Percentiles rank a stretch among this genome's conserved stretches.
phyloP scores from a whole-genome alignment of 2,797 vertebrate species.

The Danio albolineatus region DNA sequence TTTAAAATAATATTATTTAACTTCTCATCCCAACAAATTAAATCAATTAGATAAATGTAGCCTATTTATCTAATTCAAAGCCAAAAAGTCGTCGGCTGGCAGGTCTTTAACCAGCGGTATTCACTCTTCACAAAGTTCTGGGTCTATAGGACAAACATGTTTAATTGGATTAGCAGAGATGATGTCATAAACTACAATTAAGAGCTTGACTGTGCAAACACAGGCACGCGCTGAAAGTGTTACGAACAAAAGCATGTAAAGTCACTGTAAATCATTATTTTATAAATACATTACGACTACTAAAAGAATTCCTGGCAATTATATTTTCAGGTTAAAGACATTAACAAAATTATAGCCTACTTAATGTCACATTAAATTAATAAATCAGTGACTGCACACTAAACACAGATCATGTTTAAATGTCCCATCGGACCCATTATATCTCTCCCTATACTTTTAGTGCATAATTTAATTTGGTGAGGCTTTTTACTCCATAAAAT shows the following conservation, averaged over 20 bases:
- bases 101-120: slow-evolving; percentile 73
- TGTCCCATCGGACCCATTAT: neutral
- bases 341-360: slow-evolving; percentile 24
- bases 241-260: slow-evolving; percentile 22
- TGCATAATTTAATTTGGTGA: neutral
- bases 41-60: slow-evolving; percentile 5
- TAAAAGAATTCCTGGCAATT: neutral
- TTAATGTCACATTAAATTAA: no score
- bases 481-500: neutral
- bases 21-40: neutral
- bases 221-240: slow-evolving; percentile 47
- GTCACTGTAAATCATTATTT: neutral
- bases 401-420: slow-evolving; percentile 30
- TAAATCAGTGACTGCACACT: neutral
- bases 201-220: slow-evolving; percentile 68
- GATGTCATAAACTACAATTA: slow-evolving; percentile 74
- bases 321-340: neutral
- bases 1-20: neutral
- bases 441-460: neutral
- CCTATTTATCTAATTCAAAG: slow-evolving; percentile 67
- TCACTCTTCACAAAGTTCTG: slow-evolving; percentile 77
- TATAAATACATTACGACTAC: neutral
- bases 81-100: neutral
- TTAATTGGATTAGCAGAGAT: slow-evolving; percentile 82
- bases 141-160: slow-evolving; percentile 72